Percentiles rank a stretch among this genome's conserved stretches.
These are phyloP conservation scores for Takifugu flavidus DNA, from an alignment of 2,113 vertebrate species.

Conservation along the genomic window DNA sequence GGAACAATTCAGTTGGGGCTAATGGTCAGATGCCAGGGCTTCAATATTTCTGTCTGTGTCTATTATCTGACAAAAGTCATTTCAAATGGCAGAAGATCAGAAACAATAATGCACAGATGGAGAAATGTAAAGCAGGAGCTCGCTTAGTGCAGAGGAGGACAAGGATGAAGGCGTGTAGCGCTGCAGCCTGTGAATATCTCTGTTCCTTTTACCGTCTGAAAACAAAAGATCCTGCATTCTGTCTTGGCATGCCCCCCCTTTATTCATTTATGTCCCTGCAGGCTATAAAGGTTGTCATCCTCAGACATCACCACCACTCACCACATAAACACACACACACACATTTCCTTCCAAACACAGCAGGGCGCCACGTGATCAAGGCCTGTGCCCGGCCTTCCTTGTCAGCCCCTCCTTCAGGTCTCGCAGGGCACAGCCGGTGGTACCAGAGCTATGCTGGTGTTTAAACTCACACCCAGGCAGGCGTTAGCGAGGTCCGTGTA, in stretches of 20 bases:
- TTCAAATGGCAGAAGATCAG: neutral
- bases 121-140: neutral
- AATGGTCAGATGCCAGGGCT: conserved; percentile 15
- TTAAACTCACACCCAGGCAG: neutral
- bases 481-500: conserved; percentile 18
- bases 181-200: conserved; percentile 12
- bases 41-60: conserved; percentile 30
- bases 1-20: conserved; percentile 42
- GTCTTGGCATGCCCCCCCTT: conserved; percentile 17
- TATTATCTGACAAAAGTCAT: no score
- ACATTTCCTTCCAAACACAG: conserved; percentile 7
- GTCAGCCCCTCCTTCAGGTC: conserved; percentile 14
- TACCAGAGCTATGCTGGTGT: conserved; percentile 5
- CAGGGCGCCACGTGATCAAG: no score
- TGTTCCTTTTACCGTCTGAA: conserved; percentile 16
- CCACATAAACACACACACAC: conserved; percentile 6
- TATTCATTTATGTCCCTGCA: conserved; percentile 18
- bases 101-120: conserved; percentile 3
- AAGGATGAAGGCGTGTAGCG: conserved; percentile 19
- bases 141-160: conserved; percentile 16
- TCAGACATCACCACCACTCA: conserved; percentile 11
- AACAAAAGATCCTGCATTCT: conserved; percentile 24
- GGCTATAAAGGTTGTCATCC: conserved; percentile 34
- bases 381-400: conserved; percentile 7
- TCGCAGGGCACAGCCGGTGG: conserved; percentile 21